Conservation (phyloP, 1,140 invertebrate genomes). For the Drosophila novamexicana region DNA sequence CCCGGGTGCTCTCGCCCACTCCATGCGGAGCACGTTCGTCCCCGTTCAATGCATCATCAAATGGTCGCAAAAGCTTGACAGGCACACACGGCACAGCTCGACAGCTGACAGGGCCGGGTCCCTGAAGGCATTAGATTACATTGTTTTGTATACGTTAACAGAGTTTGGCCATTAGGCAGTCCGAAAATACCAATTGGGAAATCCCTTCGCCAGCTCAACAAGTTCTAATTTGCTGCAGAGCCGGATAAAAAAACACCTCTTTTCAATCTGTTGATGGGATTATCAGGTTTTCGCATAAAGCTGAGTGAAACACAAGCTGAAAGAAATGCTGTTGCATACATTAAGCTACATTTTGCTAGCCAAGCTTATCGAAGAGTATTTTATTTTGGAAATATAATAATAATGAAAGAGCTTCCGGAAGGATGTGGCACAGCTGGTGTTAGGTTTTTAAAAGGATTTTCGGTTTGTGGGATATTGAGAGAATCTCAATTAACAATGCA, state of each 20-base stretch:
- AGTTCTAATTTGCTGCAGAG: slow-evolving; percentile 6
- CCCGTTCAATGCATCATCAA: slow-evolving; percentile 41
- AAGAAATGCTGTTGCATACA: no score
- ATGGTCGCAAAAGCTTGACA: slow-evolving; percentile 26
- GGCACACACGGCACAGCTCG: slow-evolving; percentile 19
- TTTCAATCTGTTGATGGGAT: slow-evolving; percentile 1
- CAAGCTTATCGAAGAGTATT: no score
- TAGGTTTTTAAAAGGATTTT: no score
- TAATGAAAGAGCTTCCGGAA: no score
- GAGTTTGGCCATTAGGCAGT: slow-evolving; percentile 22
- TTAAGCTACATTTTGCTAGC: no score
- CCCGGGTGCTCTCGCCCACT: background rate
- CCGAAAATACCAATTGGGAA: slow-evolving; percentile 12
- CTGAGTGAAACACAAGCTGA: background rate
- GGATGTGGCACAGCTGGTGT: no score
- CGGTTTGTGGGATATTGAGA: no score
- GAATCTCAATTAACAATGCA: no score
- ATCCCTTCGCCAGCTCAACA: slow-evolving; percentile 23
- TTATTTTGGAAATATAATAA: no score
- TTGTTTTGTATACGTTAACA: slow-evolving; percentile 19
- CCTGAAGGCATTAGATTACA: slow-evolving; percentile 38
- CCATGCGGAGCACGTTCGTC: background rate
- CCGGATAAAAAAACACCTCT: background rate
- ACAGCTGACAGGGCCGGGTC: slow-evolving; percentile 12
- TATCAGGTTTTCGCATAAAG: background rate